Evolutionary conservation across 2,113 vertebrate genomes (phyloP).

Genomic region (Orientallactaga bullata): DNA sequence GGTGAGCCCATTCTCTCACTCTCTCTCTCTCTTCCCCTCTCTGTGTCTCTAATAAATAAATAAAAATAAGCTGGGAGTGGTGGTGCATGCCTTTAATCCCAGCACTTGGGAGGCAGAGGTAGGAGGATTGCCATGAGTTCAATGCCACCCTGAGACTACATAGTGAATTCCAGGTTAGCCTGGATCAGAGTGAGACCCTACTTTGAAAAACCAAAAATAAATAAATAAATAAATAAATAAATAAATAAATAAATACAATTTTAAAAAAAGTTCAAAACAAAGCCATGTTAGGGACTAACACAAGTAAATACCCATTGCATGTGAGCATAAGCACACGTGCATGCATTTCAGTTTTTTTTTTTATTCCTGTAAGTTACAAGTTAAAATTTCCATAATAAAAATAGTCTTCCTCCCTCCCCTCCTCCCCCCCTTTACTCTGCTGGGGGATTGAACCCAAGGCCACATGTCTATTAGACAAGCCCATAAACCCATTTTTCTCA

Average conservation of each 20-base stretch:
- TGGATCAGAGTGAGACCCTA: conserved; percentile 21
- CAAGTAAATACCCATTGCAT: not conserved
- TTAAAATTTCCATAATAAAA: conserved; percentile 60
- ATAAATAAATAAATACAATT: no score
- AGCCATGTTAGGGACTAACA: conserved; percentile 24
- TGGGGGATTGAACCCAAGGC: not conserved
- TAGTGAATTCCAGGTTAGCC: no score
- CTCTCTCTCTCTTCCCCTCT: no score
- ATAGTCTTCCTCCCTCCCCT: not conserved
- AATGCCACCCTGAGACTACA: no score
- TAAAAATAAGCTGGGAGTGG: no score
- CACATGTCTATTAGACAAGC: not conserved
- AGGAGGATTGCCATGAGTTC: no score
- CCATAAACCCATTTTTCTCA: conserved; percentile 21
- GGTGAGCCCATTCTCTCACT: no score
- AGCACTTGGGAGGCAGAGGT: no score
- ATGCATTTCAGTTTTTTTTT: not conserved
- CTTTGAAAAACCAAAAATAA: no score
- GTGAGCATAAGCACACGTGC: not conserved
- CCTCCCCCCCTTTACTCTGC: no score
- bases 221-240: not conserved
- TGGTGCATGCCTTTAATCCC: no score
- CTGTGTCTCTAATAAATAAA: no score
- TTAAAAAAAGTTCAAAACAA: not conserved
- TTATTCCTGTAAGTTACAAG: conserved; percentile 32